Conservation (phyloP, 2,888 invertebrate genomes). For the Eupithecia subumbrata region DNA sequence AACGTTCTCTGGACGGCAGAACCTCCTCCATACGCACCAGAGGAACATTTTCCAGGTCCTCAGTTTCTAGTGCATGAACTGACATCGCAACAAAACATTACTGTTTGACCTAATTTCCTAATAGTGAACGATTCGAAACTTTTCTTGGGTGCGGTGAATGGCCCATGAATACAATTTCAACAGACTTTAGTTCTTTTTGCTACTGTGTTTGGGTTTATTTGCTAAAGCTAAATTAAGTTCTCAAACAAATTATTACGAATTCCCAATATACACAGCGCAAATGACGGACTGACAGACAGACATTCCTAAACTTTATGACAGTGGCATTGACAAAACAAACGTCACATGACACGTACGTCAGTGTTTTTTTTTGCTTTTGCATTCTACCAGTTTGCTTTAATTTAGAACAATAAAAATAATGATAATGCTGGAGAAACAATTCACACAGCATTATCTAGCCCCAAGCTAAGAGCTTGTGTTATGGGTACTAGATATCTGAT, state of each 20-base stretch:
- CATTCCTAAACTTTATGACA: not conserved
- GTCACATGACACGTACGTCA: not conserved
- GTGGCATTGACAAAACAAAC: not conserved
- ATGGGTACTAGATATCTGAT: too few relatives aligned
- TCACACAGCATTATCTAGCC: too few relatives aligned
- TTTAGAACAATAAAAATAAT: too few relatives aligned
- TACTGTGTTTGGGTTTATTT: not conserved
- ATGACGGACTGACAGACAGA: constrained; percentile 18
- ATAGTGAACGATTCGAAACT: constrained; percentile 20
- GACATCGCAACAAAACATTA: constrained; percentile 61
- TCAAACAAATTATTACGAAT: not conserved
- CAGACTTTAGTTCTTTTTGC: not conserved
- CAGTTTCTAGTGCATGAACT: constrained; percentile 63
- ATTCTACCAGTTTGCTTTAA: too few relatives aligned
- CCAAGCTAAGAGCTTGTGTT: too few relatives aligned
- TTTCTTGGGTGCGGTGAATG: not conserved
- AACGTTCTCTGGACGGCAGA: constrained; percentile 64
- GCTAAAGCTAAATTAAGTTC: not conserved
- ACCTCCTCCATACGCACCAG: constrained; percentile 75
- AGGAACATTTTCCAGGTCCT: constrained; percentile 71
- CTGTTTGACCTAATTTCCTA: constrained; percentile 35
- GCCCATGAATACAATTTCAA: constrained; percentile 14
- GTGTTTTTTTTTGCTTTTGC: too few relatives aligned
- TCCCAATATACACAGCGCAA: not conserved
- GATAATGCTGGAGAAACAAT: too few relatives aligned